Conservation (phyloP, 2,113 vertebrate species). For the Cyprinodon variegatus region DNA sequence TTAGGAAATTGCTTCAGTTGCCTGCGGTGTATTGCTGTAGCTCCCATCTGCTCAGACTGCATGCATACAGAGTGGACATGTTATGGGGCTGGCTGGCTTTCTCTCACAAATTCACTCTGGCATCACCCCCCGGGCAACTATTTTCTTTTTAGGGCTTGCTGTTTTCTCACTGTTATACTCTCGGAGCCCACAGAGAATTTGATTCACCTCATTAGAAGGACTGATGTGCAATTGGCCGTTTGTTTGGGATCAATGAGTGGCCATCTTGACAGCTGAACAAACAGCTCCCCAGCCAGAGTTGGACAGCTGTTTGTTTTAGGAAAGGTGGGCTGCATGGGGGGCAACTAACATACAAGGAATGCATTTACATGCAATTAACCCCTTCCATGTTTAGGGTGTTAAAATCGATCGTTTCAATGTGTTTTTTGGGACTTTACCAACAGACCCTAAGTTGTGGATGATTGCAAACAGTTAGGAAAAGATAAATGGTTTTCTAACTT, state of each 20-base stretch:
- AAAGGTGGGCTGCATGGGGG: constrained; percentile 5
- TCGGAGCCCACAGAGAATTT: constrained; percentile 12
- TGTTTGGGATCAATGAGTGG: constrained; percentile 39
- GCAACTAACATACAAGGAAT: background rate
- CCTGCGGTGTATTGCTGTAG: constrained; percentile 62
- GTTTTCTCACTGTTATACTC: constrained; percentile 24
- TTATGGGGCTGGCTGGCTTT: constrained; percentile 37
- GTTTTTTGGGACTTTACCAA: background rate
- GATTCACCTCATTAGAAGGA: constrained; percentile 45
- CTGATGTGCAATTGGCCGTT: constrained; percentile 27
- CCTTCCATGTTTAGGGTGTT: background rate
- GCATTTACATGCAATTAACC: background rate
- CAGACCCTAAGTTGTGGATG: background rate
- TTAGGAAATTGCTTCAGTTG: constrained; percentile 68
- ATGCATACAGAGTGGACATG: constrained; percentile 57
- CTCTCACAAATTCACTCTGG: constrained; percentile 49
- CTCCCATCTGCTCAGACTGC: constrained; percentile 69
- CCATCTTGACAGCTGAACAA: constrained; percentile 23
- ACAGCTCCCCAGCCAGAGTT: constrained; percentile 1
- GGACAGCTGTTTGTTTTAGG: background rate
- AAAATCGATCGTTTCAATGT: background rate
- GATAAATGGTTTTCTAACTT: background rate
- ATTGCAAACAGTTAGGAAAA: background rate
- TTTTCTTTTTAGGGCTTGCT: constrained; percentile 48
- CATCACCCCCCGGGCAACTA: constrained; percentile 24